A percentile compares a stretch with the other conserved stretches of the same genome.
phyloP scores from a whole-genome alignment of 2,888 invertebrate species.

The Athalia cordata region DNA sequence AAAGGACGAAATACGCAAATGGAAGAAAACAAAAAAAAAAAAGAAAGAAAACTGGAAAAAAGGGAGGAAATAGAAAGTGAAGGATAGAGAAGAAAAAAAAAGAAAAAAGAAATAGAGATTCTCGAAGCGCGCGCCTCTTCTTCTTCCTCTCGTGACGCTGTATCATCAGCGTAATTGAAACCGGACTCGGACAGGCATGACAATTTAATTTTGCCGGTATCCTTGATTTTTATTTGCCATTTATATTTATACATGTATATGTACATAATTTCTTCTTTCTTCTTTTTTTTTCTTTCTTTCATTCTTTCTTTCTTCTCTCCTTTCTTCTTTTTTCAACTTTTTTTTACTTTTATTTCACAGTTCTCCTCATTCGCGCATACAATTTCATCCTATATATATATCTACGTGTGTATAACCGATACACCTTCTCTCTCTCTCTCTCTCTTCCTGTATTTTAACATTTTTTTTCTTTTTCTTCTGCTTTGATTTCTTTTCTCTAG shows the following conservation, averaged over 20 bases:
- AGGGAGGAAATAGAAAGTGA: neutral
- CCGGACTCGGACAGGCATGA: conserved; percentile 35
- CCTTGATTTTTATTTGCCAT: conserved; percentile 25
- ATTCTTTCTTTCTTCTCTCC: neutral
- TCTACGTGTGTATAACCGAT: too few relatives aligned
- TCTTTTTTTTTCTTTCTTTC: neutral
- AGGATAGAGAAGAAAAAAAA: neutral
- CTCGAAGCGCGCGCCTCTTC: neutral
- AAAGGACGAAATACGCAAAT: too few relatives aligned
- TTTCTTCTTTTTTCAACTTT: neutral
- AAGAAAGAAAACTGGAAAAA: neutral
- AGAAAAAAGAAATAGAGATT: conserved; percentile 8
- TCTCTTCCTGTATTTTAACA: neutral
- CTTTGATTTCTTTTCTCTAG: too few relatives aligned
- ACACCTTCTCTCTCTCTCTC: neutral
- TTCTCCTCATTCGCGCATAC: too few relatives aligned
- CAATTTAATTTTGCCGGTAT: conserved; percentile 31
- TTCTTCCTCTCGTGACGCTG: neutral
- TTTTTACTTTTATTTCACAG: neutral
- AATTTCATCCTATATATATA: too few relatives aligned
- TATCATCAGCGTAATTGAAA: conserved; percentile 36
- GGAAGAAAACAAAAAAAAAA: too few relatives aligned
- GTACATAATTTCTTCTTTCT: neutral
- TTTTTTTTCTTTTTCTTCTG: neutral
- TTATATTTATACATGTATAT: neutral